A percentile compares a stretch with the other conserved stretches of the same genome.
Conservation (phyloP, 1,140 invertebrate genomes). For the Lepidotrigona ventralis region DNA sequence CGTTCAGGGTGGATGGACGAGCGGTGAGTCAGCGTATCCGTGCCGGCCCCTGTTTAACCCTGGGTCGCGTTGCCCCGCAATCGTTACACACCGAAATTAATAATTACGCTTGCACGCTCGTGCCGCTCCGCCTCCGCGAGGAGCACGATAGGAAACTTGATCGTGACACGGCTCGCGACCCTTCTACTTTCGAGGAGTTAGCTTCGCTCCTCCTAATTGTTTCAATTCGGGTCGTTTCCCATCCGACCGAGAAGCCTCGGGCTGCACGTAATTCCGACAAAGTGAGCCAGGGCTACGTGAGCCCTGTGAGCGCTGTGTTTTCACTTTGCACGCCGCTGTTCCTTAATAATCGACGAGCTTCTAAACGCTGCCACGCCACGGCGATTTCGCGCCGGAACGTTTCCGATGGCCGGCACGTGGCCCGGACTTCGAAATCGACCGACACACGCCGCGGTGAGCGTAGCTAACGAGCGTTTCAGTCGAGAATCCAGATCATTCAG, state of each 20-base stretch:
- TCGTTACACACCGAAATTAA: constrained; percentile 47
- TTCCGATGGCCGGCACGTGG: neutral
- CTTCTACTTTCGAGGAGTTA: constrained; percentile 47
- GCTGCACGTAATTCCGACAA: constrained; percentile 39
- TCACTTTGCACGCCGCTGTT: constrained; percentile 23
- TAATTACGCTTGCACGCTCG: constrained; percentile 29
- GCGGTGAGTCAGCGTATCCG: constrained; percentile 14
- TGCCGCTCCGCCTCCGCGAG: too few species aligned
- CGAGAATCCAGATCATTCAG: neutral
- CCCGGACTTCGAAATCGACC: neutral
- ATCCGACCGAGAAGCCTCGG: constrained; percentile 5
- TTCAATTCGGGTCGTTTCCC: constrained; percentile 54
- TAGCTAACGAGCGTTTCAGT: neutral
- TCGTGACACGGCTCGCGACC: neutral
- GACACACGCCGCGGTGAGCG: neutral
- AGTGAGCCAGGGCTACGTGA: neutral
- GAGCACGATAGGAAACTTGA: neutral
- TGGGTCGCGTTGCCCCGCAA: constrained; percentile 25
- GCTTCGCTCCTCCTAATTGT: constrained; percentile 57
- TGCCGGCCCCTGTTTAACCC: constrained; percentile 22
- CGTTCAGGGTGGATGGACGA: neutral
- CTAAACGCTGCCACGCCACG: neutral
- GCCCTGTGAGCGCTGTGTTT: constrained; percentile 9
- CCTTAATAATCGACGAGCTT: constrained; percentile 9
- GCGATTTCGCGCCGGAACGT: too few species aligned